These are phyloP conservation scores for Sphaerodactylus townsendi DNA, from an alignment of 2,113 vertebrate genomes.

Conservation along the genomic window DNA sequence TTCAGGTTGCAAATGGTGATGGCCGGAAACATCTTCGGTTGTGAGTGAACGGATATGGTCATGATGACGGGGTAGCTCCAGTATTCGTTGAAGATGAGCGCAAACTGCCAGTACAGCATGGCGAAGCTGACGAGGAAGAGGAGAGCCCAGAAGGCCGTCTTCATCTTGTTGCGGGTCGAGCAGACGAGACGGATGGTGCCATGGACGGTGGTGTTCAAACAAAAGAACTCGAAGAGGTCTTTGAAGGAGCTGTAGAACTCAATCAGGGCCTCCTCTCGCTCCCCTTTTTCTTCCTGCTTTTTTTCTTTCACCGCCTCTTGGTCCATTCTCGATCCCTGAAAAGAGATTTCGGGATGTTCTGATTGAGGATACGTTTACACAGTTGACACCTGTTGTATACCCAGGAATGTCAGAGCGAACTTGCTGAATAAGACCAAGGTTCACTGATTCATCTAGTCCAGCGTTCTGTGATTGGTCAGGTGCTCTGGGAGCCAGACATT, in stretches of 20 bases:
- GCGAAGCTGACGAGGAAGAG: conserved; percentile 65
- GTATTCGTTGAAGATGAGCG: conserved; percentile 63
- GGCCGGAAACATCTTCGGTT: conserved; percentile 65
- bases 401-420: no score
- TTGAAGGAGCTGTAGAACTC: conserved; percentile 67
- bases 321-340: conserved; percentile 38
- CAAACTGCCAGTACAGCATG: conserved; percentile 71
- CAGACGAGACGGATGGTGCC: conserved; percentile 69
- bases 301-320: neutral
- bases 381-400: no score
- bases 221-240: conserved; percentile 78
- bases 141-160: conserved; percentile 64
- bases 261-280: conserved; percentile 51
- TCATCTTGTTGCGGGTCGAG: conserved; percentile 59
- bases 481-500: neutral
- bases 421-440: no score
- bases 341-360: neutral
- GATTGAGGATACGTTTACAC: neutral
- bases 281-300: neutral
- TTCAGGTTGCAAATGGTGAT: conserved; percentile 75
- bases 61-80: conserved; percentile 61
- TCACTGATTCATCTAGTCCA: no score
- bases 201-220: conserved; percentile 71
- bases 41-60: conserved; percentile 55
- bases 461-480: no score